Evolutionary conservation across 2,113 vertebrate species (phyloP).

Genomic region (Corythaixoides concolor): DNA sequence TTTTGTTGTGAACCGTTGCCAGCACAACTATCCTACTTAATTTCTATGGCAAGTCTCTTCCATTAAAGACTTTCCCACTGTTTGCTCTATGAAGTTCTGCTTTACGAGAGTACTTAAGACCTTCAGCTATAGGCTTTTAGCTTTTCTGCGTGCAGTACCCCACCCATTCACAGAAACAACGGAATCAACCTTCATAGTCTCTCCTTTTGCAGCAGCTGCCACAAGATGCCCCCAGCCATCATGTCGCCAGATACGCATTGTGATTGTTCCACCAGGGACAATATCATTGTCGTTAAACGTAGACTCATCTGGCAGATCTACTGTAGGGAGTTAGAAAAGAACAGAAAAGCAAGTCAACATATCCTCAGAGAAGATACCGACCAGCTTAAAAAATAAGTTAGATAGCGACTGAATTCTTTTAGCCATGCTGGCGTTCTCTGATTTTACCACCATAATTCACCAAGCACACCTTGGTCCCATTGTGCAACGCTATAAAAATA

Average conservation of each 20-base stretch:
- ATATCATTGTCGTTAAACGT: slow-evolving; percentile 57
- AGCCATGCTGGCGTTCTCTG: background rate
- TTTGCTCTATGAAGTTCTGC: background rate
- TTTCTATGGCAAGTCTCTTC: background rate
- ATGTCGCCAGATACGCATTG: slow-evolving; percentile 67
- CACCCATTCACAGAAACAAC: background rate
- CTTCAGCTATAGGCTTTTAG: background rate
- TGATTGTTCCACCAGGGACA: slow-evolving; percentile 61
- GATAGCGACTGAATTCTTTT: background rate
- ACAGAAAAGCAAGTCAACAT: background rate
- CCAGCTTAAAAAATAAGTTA: background rate
- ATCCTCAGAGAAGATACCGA: background rate
- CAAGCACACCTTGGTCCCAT: too few relatives aligned
- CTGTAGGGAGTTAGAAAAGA: slow-evolving; percentile 21
- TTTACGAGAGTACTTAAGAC: background rate
- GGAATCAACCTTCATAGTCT: slow-evolving; percentile 51
- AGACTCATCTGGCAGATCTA: slow-evolving; percentile 61
- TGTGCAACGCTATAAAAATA: background rate
- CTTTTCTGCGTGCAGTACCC: background rate
- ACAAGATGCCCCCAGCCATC: slow-evolving; percentile 68
- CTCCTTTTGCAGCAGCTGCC: slow-evolving; percentile 66
- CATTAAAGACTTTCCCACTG: background rate
- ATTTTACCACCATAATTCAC: background rate
- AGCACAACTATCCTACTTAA: background rate
- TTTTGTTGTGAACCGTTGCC: background rate